A percentile compares a stretch with the other conserved stretches of the same genome.
These are phyloP conservation scores for Halocynthia roretzi DNA, from an alignment of 23 tunicate genomes.

Conservation along the genomic window DNA sequence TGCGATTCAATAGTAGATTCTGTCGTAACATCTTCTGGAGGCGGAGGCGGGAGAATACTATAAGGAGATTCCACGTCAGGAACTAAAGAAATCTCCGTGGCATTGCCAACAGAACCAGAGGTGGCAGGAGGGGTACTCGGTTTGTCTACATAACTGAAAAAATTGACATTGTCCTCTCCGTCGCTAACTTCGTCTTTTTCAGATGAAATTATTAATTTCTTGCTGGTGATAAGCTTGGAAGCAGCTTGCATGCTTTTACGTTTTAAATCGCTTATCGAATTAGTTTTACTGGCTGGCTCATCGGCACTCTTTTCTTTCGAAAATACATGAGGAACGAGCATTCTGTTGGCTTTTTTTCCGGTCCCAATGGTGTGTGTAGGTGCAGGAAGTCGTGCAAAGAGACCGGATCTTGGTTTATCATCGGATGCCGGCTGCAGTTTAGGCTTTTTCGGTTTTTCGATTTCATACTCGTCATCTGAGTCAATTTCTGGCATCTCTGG, in stretches of 20 bases:
- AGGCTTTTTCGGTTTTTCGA: conserved; percentile 7
- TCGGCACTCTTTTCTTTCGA: conserved; percentile 15
- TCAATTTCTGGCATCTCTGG: conserved; percentile 25
- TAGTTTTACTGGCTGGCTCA: not conserved
- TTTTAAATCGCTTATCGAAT: conserved; percentile 7
- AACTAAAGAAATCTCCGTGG: not conserved
- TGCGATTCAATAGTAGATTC: not conserved
- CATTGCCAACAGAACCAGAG: not conserved
- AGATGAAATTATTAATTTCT: not conserved
- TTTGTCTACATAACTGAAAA: conserved; percentile 26
- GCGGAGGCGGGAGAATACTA: not conserved
- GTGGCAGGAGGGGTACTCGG: not conserved
- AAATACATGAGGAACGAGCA: conserved; percentile 60
- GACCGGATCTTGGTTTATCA: conserved; percentile 32
- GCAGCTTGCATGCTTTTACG: conserved; percentile 16
- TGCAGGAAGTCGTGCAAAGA: conserved; percentile 89
- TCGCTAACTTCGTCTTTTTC: conserved; percentile 23
- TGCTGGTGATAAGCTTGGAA: conserved; percentile 7
- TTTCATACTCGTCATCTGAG: conserved; percentile 15
- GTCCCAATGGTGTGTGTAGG: conserved; percentile 52
- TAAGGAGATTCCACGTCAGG: not conserved
- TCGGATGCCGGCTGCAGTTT: not conserved
- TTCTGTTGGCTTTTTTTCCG: conserved; percentile 42
- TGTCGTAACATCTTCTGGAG: not conserved
- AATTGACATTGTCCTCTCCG: not conserved